phyloP scores from a whole-genome alignment of 2,113 vertebrate species.

The Rynchops niger region DNA sequence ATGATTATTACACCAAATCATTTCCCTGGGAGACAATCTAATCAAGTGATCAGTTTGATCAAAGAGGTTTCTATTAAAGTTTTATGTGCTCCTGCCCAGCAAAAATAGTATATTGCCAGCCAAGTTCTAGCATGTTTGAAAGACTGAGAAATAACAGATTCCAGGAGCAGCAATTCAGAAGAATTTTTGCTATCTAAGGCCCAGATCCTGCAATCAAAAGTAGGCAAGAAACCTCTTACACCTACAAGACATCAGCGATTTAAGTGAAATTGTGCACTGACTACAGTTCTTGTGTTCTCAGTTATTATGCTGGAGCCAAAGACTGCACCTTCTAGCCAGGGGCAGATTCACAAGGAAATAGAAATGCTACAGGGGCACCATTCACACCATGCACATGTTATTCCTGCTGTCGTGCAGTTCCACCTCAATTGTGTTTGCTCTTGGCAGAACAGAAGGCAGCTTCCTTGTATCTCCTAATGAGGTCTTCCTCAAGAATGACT shows the following conservation, averaged over 20 bases:
- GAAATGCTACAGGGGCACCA: neutral
- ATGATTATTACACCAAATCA: neutral
- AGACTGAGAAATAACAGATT: conserved; percentile 8
- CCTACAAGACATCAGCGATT: neutral
- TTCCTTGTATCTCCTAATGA: neutral
- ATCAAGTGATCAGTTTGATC: neutral
- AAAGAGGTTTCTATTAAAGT: neutral
- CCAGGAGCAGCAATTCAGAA: neutral
- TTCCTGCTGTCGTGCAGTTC: neutral
- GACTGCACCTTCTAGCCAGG: neutral
- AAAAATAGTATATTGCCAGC: neutral
- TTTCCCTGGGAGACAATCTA: neutral
- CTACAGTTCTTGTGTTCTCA: neutral
- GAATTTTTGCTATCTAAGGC: neutral
- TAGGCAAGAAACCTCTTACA: neutral
- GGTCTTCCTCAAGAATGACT: neutral
- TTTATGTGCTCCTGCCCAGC: neutral
- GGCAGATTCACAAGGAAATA: neutral
- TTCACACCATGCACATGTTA: neutral
- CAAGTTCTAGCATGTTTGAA: neutral
- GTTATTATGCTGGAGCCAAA: neutral
- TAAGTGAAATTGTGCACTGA: neutral
- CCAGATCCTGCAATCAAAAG: neutral
- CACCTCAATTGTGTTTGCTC: neutral
- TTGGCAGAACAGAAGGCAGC: neutral